These are phyloP conservation scores for Leptestheria dahalacensis DNA, from an alignment of 1,140 invertebrate species.

Conservation along the genomic window DNA sequence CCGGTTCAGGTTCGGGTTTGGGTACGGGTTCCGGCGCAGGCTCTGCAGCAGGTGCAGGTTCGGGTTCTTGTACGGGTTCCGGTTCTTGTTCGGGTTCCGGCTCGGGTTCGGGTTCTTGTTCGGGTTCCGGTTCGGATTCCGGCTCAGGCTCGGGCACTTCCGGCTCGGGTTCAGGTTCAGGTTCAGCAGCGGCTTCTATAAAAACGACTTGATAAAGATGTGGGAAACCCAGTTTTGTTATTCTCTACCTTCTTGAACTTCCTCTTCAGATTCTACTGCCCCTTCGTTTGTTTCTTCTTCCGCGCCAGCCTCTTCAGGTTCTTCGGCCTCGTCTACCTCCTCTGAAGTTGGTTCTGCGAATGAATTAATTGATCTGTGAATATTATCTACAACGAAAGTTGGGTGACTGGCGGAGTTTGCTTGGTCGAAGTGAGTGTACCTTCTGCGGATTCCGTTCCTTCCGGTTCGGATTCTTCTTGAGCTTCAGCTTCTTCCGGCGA, in stretches of 20 bases:
- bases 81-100: conserved; percentile 15
- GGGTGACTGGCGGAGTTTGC: no score
- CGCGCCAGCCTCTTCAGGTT: not conserved
- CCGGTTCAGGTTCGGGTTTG: conserved; percentile 15
- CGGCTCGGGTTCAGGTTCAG: conserved; percentile 9
- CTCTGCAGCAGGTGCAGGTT: not conserved
- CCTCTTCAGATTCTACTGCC: conserved; percentile 13
- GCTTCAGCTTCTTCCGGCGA: conserved; percentile 16
- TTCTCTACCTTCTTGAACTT: conserved; percentile 11
- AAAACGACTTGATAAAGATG: no score
- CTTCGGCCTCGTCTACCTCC: conserved; percentile 4
- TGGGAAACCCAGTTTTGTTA: no score
- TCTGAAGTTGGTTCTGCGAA: not conserved
- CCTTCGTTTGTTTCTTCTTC: no score
- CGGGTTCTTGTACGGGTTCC: conserved; percentile 5
- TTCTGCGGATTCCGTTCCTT: conserved; percentile 10
- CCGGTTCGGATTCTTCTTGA: not conserved
- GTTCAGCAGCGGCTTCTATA: conserved; percentile 1
- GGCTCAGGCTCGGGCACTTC: not conserved
- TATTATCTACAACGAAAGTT: no score
- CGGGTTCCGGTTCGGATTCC: conserved; percentile 7
- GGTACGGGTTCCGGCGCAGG: conserved; percentile 6
- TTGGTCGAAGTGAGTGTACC: conserved; percentile 3
- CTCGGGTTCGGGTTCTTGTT: conserved; percentile 4
- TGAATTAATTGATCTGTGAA: no score